Evolutionary conservation across 2,113 vertebrate genomes (phyloP), one percentile per base, ranked within the genome.

Genomic region (Podilymbus podiceps): DNA sequence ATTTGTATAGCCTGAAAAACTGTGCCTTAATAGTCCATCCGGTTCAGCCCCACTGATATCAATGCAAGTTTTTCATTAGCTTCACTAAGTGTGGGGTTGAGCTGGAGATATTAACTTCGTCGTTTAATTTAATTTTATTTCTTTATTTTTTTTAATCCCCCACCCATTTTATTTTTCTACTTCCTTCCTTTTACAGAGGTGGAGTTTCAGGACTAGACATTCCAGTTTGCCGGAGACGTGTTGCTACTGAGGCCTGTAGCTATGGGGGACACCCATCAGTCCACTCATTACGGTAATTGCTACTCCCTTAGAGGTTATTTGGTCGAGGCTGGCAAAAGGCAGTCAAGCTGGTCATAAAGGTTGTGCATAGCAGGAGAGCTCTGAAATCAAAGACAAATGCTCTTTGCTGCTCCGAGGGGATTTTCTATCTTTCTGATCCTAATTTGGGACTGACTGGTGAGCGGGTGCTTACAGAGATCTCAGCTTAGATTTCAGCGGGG

Each of bases 271-370:
- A 97, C 88, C 97, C 96, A 71, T 94, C 96, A 95, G 91, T 91
- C 95, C 33, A 60, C 97, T 98, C 96, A 98, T 98, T 98, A 97
- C 11, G 55, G 83, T 98, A 97, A 98, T 97, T 98, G 96, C 96
- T 97, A 82, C 97, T 97, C 96, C 74, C 92, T 96, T 95, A 76
- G 83, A 25, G 75, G 80, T 96, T 93, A 83, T 75, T 96, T 95
- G 97, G 97, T 94, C 72, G n/a, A 95, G 92, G 60, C 97, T 95
- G 93, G 93, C 95, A 96, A n/a, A 31, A 88, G 91, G 81, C 85
- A 96, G 90, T 86, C 97, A 78, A 95, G 94, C 8, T 90, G 91
- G 85, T 95, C 77, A 50, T 80, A 95, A 96, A 97, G 96, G 80
- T 92, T 94, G 85, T 95, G 62, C 71, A 18, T 93, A 96, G 89